These are phyloP conservation scores for Leptinotarsa defecta DNA, from an alignment of 1,140 invertebrate genomes.

Conservation along the genomic window DNA sequence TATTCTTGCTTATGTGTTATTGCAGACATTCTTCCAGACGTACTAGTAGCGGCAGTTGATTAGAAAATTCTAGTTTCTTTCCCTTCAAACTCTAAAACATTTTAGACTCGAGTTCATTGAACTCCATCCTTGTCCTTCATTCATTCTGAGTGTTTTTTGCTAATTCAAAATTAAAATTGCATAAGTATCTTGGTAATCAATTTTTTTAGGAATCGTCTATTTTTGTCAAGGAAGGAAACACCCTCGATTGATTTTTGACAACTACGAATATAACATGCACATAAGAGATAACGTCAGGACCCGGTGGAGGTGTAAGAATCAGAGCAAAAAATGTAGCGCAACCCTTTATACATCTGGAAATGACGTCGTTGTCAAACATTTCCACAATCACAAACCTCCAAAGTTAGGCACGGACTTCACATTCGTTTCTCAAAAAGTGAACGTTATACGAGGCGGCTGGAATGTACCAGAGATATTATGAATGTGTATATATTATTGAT, in stretches of 20 bases:
- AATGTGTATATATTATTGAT: too few relatives aligned
- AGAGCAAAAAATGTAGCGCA: slow-evolving; percentile 37
- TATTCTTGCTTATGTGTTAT: too few relatives aligned
- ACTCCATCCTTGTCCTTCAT: too few relatives aligned
- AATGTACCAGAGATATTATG: not conserved
- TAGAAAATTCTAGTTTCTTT: too few relatives aligned
- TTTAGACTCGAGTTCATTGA: too few relatives aligned
- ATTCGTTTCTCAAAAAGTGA: not conserved
- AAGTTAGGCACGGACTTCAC: not conserved
- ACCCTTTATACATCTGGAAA: slow-evolving; percentile 35
- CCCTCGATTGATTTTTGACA: slow-evolving; percentile 40
- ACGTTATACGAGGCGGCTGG: not conserved
- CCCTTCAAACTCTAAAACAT: too few relatives aligned
- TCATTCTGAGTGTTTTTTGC: too few relatives aligned
- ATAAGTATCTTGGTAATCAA: not conserved
- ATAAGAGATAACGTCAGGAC: slow-evolving; percentile 34
- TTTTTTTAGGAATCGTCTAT: slow-evolving; percentile 38
- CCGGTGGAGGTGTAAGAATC: slow-evolving; percentile 41
- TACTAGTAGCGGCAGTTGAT: too few relatives aligned
- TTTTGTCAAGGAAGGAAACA: slow-evolving; percentile 39
- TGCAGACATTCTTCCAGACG: too few relatives aligned
- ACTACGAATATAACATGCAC: slow-evolving; percentile 37
- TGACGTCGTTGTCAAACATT: slow-evolving; percentile 31
- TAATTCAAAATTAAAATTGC: too few relatives aligned
- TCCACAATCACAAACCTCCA: slow-evolving; percentile 35